phyloP scores from a whole-genome alignment of 1,140 invertebrate species.

The Macrosteles quadrilineatus region DNA sequence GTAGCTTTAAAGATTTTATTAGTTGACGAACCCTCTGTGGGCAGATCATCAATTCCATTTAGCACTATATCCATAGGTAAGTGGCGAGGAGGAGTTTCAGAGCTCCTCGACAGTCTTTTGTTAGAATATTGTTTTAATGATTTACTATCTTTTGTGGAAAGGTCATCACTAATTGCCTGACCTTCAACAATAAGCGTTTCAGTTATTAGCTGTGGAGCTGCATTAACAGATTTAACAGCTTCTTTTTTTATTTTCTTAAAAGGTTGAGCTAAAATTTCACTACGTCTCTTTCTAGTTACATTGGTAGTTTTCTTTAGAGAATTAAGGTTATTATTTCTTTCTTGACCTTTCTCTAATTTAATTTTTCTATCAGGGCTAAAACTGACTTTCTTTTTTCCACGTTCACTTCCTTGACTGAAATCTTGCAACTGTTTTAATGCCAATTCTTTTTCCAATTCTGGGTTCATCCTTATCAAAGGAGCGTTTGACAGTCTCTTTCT shows the following conservation, averaged over 20 bases:
- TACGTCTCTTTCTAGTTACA: not conserved
- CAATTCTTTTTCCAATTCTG: constrained; percentile 53
- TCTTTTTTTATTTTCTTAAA: not conserved
- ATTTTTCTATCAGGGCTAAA: constrained; percentile 37
- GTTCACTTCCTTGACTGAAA: constrained; percentile 40
- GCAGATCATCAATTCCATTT: not conserved
- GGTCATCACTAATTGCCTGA: not conserved
- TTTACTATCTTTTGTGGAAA: constrained; percentile 19
- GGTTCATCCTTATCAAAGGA: constrained; percentile 48
- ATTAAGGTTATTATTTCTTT: constrained; percentile 26
- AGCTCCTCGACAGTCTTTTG: constrained; percentile 10
- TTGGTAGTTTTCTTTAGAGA: not conserved
- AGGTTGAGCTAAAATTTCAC: not conserved
- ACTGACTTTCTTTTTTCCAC: not conserved
- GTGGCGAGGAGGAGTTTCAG: not conserved
- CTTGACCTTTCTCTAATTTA: constrained; percentile 17
- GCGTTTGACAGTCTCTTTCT: not conserved
- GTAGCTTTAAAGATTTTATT: constrained; percentile 21
- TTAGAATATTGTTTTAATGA: constrained; percentile 18
- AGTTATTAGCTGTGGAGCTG: not conserved
- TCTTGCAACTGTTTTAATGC: constrained; percentile 57
- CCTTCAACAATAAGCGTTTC: constrained; percentile 5
- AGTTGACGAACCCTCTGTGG: not conserved
- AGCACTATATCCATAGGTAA: not conserved
- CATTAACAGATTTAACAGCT: not conserved